phyloP scores from a whole-genome alignment of 2,888 invertebrate species.

The Amaurobius ferox region DNA sequence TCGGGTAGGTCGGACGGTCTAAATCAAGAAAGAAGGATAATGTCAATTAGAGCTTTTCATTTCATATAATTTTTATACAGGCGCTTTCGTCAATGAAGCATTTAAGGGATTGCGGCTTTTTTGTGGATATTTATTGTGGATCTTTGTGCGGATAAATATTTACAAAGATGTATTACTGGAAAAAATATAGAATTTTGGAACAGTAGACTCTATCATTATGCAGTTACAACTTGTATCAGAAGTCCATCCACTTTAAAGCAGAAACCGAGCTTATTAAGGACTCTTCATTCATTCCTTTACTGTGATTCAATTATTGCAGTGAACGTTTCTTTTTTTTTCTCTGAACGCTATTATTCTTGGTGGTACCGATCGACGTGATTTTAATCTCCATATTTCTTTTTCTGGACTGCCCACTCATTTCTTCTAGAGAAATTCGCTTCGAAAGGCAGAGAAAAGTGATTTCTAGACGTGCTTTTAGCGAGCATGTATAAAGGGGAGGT shows the following conservation, averaged over 20 bases:
- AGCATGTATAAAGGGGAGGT: constrained; percentile 7
- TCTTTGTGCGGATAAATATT: no score
- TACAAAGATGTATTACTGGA: no score
- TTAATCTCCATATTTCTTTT: constrained; percentile 66
- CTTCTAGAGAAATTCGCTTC: constrained; percentile 26
- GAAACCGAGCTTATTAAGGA: constrained; percentile 32
- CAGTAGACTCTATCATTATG: no score
- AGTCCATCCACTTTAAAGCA: constrained; percentile 26
- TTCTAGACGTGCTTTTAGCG: constrained; percentile 43
- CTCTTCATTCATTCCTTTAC: constrained; percentile 30
- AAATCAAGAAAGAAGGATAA: no score
- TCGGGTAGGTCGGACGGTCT: no score
- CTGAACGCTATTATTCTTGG: constrained; percentile 53
- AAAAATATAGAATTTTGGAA: no score
- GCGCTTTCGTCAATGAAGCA: no score
- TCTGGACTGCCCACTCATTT: constrained; percentile 57
- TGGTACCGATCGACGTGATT: constrained; percentile 52
- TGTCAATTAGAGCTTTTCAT: no score
- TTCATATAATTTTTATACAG: no score
- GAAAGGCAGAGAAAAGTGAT: constrained; percentile 38
- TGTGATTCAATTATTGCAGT: constrained; percentile 67
- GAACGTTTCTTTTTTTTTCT: constrained; percentile 34
- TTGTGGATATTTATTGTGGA: no score
- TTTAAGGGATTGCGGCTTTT: no score
- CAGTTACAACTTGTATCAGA: no score